These are phyloP conservation scores for Brienomyrus longianalis DNA, from an alignment of 2,113 vertebrate genomes.

Conservation along the genomic window DNA sequence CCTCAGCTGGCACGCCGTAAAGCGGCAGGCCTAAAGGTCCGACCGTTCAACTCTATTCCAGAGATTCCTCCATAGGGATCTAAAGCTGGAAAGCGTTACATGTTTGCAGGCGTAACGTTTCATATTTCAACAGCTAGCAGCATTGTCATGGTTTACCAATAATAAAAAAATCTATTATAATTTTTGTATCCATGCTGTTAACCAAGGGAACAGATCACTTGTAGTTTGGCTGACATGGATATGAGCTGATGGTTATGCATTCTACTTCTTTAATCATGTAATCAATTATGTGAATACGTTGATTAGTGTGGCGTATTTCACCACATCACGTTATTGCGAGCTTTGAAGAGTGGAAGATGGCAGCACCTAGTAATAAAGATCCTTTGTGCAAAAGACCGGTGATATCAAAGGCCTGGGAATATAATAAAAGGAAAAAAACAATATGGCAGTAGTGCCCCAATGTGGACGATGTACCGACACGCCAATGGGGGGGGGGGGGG, in stretches of 20 bases:
- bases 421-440: not conserved
- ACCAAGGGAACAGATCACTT: not conserved
- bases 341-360: not conserved
- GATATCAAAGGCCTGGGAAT: not conserved
- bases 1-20: not conserved
- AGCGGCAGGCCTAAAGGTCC: not conserved
- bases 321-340: not conserved
- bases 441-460: not conserved
- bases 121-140: not conserved
- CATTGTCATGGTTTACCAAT: not conserved
- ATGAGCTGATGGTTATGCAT: not conserved
- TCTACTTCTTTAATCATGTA: not conserved
- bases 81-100: not conserved
- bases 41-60: not conserved
- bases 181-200: not conserved
- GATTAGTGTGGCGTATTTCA: not conserved
- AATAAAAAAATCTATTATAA: not conserved
- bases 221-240: not conserved
- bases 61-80: not conserved
- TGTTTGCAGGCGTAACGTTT: not conserved
- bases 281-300: not conserved
- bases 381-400: not conserved
- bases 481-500: too few relatives aligned
- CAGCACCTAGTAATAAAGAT: not conserved
- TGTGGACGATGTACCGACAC: not conserved